phyloP scores from a whole-genome alignment of 2,113 vertebrate species.

The Gymnocephalus cernua region DNA sequence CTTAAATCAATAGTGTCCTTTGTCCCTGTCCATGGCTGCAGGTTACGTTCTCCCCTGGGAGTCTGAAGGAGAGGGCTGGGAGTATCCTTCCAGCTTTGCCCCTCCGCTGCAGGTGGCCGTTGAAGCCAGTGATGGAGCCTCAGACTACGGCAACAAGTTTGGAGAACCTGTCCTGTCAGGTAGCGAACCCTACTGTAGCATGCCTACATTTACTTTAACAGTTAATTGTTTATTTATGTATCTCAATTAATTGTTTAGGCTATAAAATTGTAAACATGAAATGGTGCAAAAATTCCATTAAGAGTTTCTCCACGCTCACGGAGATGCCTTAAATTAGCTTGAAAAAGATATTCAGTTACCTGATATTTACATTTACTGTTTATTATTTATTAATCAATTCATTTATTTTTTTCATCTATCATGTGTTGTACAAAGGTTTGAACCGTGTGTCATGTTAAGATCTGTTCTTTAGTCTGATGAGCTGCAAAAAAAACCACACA shows the following conservation, averaged over 20 bases:
- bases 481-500: neutral
- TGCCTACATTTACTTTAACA: neutral
- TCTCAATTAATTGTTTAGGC: neutral
- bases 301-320: neutral
- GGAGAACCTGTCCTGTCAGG: conserved; percentile 93
- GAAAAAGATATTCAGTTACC: neutral
- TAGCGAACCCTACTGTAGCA: conserved; percentile 36
- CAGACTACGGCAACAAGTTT: conserved; percentile 96
- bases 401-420: neutral
- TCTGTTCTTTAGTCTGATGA: neutral
- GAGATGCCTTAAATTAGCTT: neutral
- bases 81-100: conserved; percentile 90
- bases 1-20: neutral
- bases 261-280: too few relatives aligned
- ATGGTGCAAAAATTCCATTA: neutral
- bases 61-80: conserved; percentile 85
- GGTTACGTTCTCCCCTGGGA: conserved; percentile 92
- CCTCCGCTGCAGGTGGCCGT: conserved; percentile 90
- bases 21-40: conserved; percentile 52
- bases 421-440: neutral
- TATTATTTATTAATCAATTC: neutral
- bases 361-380: neutral
- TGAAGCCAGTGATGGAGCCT: conserved; percentile 93
- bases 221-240: neutral
- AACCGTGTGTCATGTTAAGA: neutral